phyloP scores from a whole-genome alignment of 2,888 invertebrate genomes.

The Drosophila bunnanda region DNA sequence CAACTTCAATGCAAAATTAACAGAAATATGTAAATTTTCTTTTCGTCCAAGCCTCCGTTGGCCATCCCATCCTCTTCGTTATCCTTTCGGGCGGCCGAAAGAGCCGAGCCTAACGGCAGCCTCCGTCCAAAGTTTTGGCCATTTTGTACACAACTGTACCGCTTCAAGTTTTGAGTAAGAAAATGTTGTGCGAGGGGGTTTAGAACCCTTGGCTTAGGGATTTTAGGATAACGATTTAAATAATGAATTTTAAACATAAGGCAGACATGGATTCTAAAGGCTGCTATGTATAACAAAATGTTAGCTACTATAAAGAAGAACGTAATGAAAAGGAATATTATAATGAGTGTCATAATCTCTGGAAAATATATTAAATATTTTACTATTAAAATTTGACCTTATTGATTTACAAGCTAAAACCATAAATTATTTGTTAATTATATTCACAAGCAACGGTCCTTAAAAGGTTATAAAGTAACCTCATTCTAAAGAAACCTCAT shows the following conservation, averaged over 20 bases:
- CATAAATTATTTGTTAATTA: too few species aligned
- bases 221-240: neutral
- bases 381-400: too few species aligned
- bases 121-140: slow-evolving; percentile 38
- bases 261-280: neutral
- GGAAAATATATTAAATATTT: too few species aligned
- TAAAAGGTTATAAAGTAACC: too few species aligned
- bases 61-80: slow-evolving; percentile 4
- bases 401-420: too few species aligned
- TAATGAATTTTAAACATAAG: neutral
- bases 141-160: slow-evolving; percentile 71
- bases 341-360: too few species aligned
- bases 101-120: slow-evolving; percentile 69
- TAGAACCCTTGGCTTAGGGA: neutral
- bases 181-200: neutral
- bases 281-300: too few species aligned
- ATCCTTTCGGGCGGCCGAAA: slow-evolving; percentile 58
- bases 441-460: too few species aligned
- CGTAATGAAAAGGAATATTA: too few species aligned
- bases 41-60: slow-evolving; percentile 67
- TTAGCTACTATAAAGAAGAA: neutral
- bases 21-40: slow-evolving; percentile 82
- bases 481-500: too few species aligned
- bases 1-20: slow-evolving; percentile 82
- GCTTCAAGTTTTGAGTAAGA: slow-evolving; percentile 26